Evolutionary conservation across 2,113 vertebrate species (phyloP), one percentile per base, ranked within the genome.

Genomic region (Isichthys henryi): DNA sequence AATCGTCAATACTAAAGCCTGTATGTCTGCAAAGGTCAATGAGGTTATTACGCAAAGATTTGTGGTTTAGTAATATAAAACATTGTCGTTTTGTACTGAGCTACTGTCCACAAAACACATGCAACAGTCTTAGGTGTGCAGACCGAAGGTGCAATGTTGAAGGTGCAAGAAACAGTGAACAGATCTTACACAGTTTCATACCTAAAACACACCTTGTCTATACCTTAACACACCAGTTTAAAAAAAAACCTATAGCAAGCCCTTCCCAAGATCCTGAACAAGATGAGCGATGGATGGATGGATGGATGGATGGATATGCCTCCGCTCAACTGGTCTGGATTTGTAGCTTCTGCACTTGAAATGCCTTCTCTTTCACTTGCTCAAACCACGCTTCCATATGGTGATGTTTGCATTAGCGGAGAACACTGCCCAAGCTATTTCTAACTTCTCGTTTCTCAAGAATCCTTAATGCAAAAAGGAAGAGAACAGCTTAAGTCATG

Each of bases 1-100:
- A 46, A 49, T 53, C 43, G 21, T 49, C 48, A 74, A 13, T 88
- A 11, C 86, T 15, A 23, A 23, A 74, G 43, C 62, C 52, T 58
- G 49, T 90, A 77, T 21, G 49, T 31, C 35, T 53, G 5, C 49
- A 87, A 19, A 88, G 89, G 43, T 90, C 85, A 87, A 2, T n/a
- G 27, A 77, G 86, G 83, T 66, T 58, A 39, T 5, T 17, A 45
- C 23, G 46, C 31, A 62, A n/a, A 50, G 45, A 35, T 15, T 50
- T n/a, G 49, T 43, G 31, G 74, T 53, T 88, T n/a, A 21, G 46
- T 90, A 48, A 74, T 87, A 70, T 52, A 58, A 53, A 31, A 80
- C 62, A 45, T 74, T 39, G 58, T 13, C 74, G 31, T 23, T 45
- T 35, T 23, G 21, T 48, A 52, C 48, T 50, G 50, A 82, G 87